These are phyloP conservation scores for Diaphora mendica DNA, from an alignment of 2,888 invertebrate genomes.

Conservation along the genomic window DNA sequence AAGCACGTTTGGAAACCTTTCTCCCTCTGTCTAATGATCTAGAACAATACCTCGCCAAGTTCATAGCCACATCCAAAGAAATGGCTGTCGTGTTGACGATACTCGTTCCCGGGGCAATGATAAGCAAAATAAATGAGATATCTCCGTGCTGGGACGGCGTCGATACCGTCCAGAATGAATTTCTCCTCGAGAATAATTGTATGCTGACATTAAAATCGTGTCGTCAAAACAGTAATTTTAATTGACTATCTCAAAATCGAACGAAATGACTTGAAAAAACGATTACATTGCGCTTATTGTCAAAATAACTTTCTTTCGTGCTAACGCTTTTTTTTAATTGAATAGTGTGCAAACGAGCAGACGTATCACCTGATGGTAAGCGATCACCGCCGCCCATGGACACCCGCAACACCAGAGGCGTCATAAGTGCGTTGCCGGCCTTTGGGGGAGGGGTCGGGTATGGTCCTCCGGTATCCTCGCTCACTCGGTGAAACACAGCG, in stretches of 20 bases:
- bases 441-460: no score
- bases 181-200: conserved; percentile 55
- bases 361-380: no score
- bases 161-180: conserved; percentile 61
- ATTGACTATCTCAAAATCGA: conserved; percentile 8
- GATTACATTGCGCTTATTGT: no score
- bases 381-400: no score
- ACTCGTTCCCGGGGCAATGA: conserved; percentile 70
- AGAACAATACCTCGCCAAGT: conserved; percentile 23
- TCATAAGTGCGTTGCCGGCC: no score
- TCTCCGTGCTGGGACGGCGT: conserved; percentile 62
- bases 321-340: no score
- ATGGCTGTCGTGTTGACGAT: conserved; percentile 70
- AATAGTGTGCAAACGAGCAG: no score
- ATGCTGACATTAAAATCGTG: conserved; percentile 25
- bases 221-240: conserved; percentile 34
- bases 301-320: no score
- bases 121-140: conserved; percentile 78
- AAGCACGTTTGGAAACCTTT: background rate
- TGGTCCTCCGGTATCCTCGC: no score
- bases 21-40: background rate
- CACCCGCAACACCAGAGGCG: no score
- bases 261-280: no score
- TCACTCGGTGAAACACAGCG: no score
- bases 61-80: conserved; percentile 60